phyloP scores from a whole-genome alignment of 1,140 invertebrate species.

The Sitophilus oryzae region DNA sequence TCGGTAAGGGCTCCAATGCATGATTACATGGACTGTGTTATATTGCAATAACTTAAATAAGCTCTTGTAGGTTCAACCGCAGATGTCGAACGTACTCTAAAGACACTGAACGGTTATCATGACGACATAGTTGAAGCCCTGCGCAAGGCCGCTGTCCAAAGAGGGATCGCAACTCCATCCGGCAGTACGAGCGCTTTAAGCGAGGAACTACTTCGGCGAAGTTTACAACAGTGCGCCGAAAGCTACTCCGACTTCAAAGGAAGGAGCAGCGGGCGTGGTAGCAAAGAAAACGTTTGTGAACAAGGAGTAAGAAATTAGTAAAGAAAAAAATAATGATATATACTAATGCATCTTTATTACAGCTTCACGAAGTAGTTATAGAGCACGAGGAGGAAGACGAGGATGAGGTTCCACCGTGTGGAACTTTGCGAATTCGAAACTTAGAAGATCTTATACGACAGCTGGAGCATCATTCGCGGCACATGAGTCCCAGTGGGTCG shows the following conservation, averaged over 20 bases:
- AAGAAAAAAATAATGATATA: background rate
- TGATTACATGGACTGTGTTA: no score
- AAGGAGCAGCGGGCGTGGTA: conserved; percentile 44
- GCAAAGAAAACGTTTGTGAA: conserved; percentile 63
- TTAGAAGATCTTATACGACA: conserved; percentile 86
- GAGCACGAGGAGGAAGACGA: conserved; percentile 57
- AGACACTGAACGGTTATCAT: conserved; percentile 85
- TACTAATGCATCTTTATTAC: conserved; percentile 4
- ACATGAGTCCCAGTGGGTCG: conserved; percentile 84
- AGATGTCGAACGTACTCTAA: conserved; percentile 76
- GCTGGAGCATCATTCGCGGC: conserved; percentile 79
- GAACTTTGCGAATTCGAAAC: conserved; percentile 77
- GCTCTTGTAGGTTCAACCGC: conserved; percentile 41
- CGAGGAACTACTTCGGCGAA: conserved; percentile 58
- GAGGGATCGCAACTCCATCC: conserved; percentile 55
- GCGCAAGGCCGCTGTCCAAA: conserved; percentile 69
- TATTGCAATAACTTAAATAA: no score
- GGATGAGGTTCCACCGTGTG: conserved; percentile 64
- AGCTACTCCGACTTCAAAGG: conserved; percentile 56
- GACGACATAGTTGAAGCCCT: conserved; percentile 86
- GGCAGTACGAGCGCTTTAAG: conserved; percentile 54
- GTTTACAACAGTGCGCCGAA: conserved; percentile 57
- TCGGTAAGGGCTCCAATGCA: no score
- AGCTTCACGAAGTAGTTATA: conserved; percentile 35
- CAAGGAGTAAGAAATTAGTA: conserved; percentile 34